A percentile compares a stretch with the other conserved stretches of the same genome.
These are phyloP conservation scores for Ptychodera flava DNA, from an alignment of 35 echinoderm and acorn worm species.

Conservation along the genomic window DNA sequence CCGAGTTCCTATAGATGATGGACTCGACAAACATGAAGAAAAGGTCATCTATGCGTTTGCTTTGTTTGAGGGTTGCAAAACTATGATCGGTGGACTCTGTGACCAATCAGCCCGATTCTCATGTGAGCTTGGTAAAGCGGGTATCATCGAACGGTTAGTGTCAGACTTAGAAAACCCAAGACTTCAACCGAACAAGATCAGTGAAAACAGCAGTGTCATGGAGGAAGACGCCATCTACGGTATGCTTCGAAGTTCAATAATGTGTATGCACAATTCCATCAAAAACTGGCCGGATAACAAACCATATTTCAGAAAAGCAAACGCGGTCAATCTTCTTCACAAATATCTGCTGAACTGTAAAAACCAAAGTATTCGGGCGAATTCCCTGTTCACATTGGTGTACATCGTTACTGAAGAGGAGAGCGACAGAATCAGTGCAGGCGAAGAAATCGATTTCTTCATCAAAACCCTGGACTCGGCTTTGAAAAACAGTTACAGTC, in stretches of 20 bases:
- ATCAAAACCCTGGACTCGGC: slow-evolving; percentile 30
- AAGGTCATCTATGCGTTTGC: neutral
- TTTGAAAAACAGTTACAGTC: slow-evolving; percentile 18
- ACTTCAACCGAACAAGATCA: neutral
- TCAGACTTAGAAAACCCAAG: neutral
- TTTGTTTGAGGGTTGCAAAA: neutral
- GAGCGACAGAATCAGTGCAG: slow-evolving; percentile 30
- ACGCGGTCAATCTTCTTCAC: neutral
- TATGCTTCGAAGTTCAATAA: neutral
- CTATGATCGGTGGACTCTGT: neutral
- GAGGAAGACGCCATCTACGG: neutral
- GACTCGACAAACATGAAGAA: neutral
- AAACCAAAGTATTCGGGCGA: neutral
- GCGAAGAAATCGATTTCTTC: slow-evolving; percentile 35
- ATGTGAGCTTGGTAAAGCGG: neutral
- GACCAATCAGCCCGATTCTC: neutral
- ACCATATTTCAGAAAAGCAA: neutral
- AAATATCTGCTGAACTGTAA: neutral
- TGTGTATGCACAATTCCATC: neutral
- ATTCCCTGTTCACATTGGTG: slow-evolving; percentile 39
- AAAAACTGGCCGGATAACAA: neutral
- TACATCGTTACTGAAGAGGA: slow-evolving; percentile 45
- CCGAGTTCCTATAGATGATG: neutral
- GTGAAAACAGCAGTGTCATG: neutral
- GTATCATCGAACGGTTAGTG: neutral